Percentiles rank a stretch among this genome's conserved stretches.
phyloP scores from a whole-genome alignment of 2,888 invertebrate genomes.

The Athetis lepigone region DNA sequence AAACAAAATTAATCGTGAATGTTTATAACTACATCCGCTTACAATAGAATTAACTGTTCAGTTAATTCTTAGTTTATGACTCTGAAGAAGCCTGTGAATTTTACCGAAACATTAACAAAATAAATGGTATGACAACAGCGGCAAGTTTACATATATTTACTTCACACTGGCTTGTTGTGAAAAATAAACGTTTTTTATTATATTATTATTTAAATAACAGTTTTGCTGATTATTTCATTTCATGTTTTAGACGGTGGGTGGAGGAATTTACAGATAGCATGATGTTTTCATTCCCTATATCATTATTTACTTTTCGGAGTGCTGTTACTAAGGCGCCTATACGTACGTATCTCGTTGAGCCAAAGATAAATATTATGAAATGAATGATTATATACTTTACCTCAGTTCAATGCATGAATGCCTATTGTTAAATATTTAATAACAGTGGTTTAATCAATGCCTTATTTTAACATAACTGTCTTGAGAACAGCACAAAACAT shows the following conservation, averaged over 20 bases:
- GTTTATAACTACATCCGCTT: too few species aligned
- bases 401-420: conserved; percentile 37
- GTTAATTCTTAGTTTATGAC: background rate
- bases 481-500: conserved; percentile 10
- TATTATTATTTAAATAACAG: background rate
- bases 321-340: conserved; percentile 28
- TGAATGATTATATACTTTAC: too few species aligned
- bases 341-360: conserved; percentile 50
- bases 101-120: background rate
- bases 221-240: conserved; percentile 9
- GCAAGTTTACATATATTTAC: background rate
- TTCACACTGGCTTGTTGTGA: too few species aligned
- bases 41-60: too few species aligned
- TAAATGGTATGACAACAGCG: background rate
- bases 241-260: conserved; percentile 15
- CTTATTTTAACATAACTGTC: conserved; percentile 26
- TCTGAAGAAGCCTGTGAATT: background rate
- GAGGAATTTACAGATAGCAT: conserved; percentile 11
- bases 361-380: conserved; percentile 7
- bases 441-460: conserved; percentile 18
- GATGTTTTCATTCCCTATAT: conserved; percentile 49
- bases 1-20: too few species aligned
- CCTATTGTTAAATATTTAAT: conserved; percentile 32
- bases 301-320: conserved; percentile 31
- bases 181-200: too few species aligned